Base-by-base conservation (phyloP, 2,888 invertebrate genomes). In the Pomacea canaliculata region DNA sequence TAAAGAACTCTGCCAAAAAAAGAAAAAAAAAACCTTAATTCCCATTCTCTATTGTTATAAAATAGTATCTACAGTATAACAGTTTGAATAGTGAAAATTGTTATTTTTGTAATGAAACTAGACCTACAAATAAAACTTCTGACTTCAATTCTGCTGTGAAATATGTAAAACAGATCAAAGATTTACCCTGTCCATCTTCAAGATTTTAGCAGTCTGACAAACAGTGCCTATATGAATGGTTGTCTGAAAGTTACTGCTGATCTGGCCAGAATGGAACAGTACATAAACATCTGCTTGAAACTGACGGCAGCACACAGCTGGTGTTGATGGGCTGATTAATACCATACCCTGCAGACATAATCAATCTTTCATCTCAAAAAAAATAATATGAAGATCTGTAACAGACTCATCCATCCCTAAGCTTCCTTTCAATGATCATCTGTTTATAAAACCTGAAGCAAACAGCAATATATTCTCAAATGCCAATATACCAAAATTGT, bases 171-270 rank as follows among this genome's bases (percentile, higher is more conserved):
- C 12, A 56, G 51, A 56, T 7, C 2, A 56, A 73, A 7, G 51
- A 72, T 84, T 80, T 78, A 95, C 94, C 93, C 85, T 93, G 91
- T 89, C 86, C 79, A 92, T 91, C 60, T 86, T 82, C 37, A 87
- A 84, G 70, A 98, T 95, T 13, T 95, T 94, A n/a, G 96, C 98
- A 0, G 98, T 98, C 91, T 98, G 98, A 0, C 98, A 92, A 12
- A 99, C 96, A 85, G 97, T 98, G 0, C 97, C 98, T 73, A 98
- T 96, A 90, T 98, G 97, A 0, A 98, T 95, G 0, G 98, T 98
- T 37, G 97, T 96, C 86, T 92, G 92, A 85, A 92, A 93, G 51
- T 92, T 92, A 46, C 83, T 84, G 71, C 89, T 85, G 76, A 90
- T 87, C 76, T 83, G 82, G 68, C 85, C 0, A 95, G 95, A 94